Percentiles rank a stretch among this genome's conserved stretches.
These are phyloP conservation scores for Creontiades dilutus DNA, from an alignment of 2,888 invertebrate species.

Conservation along the genomic window DNA sequence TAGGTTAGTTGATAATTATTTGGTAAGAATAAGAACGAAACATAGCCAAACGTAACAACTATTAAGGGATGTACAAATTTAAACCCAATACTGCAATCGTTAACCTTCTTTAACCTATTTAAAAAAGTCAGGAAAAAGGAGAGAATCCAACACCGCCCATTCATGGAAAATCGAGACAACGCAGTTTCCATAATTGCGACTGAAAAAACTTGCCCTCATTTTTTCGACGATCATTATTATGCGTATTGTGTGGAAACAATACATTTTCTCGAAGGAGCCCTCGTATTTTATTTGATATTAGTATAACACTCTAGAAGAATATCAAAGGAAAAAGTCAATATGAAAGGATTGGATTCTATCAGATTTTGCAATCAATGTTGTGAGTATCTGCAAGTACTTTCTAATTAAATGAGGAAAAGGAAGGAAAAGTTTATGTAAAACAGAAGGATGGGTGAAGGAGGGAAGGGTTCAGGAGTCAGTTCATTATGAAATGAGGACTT, in stretches of 20 bases:
- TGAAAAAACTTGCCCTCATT: too few species aligned
- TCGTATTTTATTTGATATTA: background rate
- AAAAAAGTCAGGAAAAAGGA: too few species aligned
- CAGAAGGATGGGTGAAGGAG: background rate
- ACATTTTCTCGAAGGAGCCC: background rate
- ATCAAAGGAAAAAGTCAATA: background rate
- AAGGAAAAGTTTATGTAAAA: conserved; percentile 53
- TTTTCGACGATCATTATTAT: background rate
- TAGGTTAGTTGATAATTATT: too few species aligned
- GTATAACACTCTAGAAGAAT: background rate
- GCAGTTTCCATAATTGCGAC: too few species aligned
- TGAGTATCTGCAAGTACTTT: background rate
- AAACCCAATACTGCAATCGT: too few species aligned
- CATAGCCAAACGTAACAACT: too few species aligned
- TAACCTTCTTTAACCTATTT: too few species aligned
- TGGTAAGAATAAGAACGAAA: too few species aligned
- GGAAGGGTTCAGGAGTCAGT: conserved; percentile 42
- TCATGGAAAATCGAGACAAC: too few species aligned
- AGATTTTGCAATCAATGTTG: background rate
- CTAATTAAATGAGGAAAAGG: conserved; percentile 64
- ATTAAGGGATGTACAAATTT: too few species aligned
- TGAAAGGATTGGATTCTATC: background rate
- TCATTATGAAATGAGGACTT: conserved; percentile 73
- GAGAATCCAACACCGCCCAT: too few species aligned
- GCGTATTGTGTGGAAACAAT: background rate